Base-by-base conservation (phyloP, 2,888 invertebrate genomes). In the Xiphydria camelus region DNA sequence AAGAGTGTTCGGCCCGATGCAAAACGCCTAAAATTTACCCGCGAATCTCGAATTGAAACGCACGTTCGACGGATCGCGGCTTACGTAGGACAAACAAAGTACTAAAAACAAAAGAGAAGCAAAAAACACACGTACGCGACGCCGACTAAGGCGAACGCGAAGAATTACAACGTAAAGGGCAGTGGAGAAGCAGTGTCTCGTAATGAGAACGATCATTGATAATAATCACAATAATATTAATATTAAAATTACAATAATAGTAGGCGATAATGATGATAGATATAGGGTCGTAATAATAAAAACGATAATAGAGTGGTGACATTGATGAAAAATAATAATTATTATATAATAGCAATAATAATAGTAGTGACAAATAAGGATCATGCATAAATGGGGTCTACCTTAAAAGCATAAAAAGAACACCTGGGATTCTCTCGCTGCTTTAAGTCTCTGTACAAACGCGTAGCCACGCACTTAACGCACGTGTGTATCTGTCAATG, bases 251-350 rank as follows among this genome's bases (percentile, higher is more conserved):
- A 25, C 25, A 38, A 38, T 38, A 38, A 38, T 23, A 14, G 2
- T 2, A 5, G 10, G 14, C 10, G 26, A 26, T 26, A 26, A 26
- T 14, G 26, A 3, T n/a, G 26, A 26, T 10, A 10, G 2, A 10
- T 10, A 26, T 26, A 45, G 38, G 49, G 49, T 38, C 46, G 38
- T 46, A 36, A 51, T 43, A 46, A 51, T 50, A 40, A 57, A 44
- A 50, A 51, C 41, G 42, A 47, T 48, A 48, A 35, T 51, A 52
- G 10, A 26, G 26, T 3, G 26, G 10, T 26, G 10, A 7, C 26
- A 3, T 9, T n/a, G n/a, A n/a, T 51, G 51, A 48, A 49, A 49
- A 51, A 50, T 45, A 50, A 45, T 51, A 45, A 29, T 6, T 12
- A 26, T 26, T 26, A 26, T 12, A 26, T 26, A 10, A 14, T 26